These are phyloP conservation scores for Xestoiulus laeticollis DNA, from an alignment of 2,888 invertebrate genomes.

Conservation along the genomic window DNA sequence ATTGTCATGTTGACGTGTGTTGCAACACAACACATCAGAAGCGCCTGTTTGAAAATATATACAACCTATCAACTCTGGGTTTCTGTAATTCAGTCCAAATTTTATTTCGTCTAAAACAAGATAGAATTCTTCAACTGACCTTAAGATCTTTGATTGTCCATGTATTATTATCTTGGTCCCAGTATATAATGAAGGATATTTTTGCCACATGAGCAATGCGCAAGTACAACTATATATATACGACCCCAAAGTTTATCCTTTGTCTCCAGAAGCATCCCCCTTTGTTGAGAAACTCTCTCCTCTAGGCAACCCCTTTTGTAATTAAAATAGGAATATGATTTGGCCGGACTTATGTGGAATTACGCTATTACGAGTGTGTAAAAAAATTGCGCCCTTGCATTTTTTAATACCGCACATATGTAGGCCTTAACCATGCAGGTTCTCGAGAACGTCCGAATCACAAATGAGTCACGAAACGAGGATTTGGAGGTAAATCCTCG, in stretches of 20 bases:
- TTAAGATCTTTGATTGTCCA: no score
- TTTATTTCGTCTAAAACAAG: no score
- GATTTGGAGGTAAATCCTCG: conserved; percentile 6
- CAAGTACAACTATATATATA: not conserved
- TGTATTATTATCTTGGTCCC: no score
- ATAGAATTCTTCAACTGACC: no score
- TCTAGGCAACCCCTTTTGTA: not conserved
- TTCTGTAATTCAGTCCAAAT: no score
- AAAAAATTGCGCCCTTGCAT: not conserved
- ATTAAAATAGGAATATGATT: conserved; percentile 21
- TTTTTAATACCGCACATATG: not conserved
- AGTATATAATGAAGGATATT: no score
- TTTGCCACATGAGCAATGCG: not conserved
- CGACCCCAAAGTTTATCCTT: not conserved
- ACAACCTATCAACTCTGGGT: no score
- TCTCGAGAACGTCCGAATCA: conserved; percentile 20
- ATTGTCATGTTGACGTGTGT: no score
- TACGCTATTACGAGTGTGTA: not conserved
- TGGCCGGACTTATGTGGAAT: conserved; percentile 14
- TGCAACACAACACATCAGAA: no score
- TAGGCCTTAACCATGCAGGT: not conserved
- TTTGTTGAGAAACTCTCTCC: not conserved
- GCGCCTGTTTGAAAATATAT: no score
- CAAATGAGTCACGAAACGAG: conserved; percentile 37
- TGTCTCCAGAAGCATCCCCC: not conserved